Evolutionary conservation across 92 coral and sea anemone species (phyloP).

Genomic region (Pocillopora meandrina): DNA sequence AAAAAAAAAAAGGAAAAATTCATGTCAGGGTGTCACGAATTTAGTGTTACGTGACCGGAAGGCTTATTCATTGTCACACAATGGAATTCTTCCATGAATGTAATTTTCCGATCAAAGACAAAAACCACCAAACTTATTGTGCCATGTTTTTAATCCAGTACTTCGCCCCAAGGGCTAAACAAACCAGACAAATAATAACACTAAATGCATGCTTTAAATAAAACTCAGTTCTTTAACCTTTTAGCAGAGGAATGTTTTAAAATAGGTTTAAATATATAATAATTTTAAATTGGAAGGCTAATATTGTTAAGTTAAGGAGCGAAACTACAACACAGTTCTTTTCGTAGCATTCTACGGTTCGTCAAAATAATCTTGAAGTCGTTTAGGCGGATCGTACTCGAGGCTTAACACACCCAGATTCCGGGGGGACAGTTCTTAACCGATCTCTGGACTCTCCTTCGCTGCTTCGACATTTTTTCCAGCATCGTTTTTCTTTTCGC

Average conservation of each 20-base stretch:
- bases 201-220: conserved; percentile 22
- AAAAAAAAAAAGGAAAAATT: too few species aligned
- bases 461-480: conserved; percentile 3
- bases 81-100: too few species aligned
- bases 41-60: too few species aligned
- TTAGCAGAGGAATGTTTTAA: conserved; percentile 7
- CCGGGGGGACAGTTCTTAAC: conserved; percentile 23
- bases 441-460: conserved; percentile 6
- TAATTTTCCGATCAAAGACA: too few species aligned
- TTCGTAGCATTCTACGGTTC: conserved; percentile 1
- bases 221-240: conserved; percentile 24
- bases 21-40: too few species aligned
- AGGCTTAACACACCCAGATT: conserved; percentile 15
- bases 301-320: conserved; percentile 32
- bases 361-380: conserved; percentile 10
- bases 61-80: too few species aligned
- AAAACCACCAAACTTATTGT: background rate
- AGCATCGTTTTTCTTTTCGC: background rate
- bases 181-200: conserved; percentile 15
- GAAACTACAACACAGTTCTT: background rate
- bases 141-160: conserved; percentile 4
- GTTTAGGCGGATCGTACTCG: background rate
- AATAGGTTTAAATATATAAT: conserved; percentile 31
- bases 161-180: conserved; percentile 20
- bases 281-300: conserved; percentile 2